Conservation (phyloP, 2,113 vertebrate species). For the Chionis minor region DNA sequence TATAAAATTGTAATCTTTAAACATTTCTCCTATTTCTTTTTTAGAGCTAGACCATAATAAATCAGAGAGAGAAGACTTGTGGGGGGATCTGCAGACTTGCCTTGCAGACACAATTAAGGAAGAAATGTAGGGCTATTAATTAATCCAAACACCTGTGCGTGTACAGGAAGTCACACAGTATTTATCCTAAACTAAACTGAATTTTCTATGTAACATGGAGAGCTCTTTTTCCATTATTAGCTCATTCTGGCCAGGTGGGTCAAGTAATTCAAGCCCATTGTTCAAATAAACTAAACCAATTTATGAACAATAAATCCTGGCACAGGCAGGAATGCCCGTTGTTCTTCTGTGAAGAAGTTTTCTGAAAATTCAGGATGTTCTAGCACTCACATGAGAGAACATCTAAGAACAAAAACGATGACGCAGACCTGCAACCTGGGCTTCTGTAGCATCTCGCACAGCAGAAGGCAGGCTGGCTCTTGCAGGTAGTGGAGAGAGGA, state of each 20-base stretch:
- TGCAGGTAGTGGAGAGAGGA: background rate
- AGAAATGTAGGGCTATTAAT: background rate
- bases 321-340: background rate
- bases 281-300: background rate
- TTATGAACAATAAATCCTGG: background rate
- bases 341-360: background rate
- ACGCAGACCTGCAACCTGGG: background rate
- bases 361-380: background rate
- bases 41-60: background rate
- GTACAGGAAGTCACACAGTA: background rate
- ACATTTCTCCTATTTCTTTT: background rate
- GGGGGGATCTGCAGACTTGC: background rate
- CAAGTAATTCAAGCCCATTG: background rate
- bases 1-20: background rate
- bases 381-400: background rate
- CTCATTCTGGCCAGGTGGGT: background rate
- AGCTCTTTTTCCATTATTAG: background rate
- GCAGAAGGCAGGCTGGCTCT: background rate
- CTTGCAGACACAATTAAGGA: background rate
- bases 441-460: background rate
- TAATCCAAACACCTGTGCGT: background rate
- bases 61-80: background rate
- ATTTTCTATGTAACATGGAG: background rate
- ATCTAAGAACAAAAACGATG: background rate
- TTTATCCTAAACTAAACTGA: background rate